Conservation (phyloP, 2,797 vertebrate species). For the Aythya fuligula region DNA sequence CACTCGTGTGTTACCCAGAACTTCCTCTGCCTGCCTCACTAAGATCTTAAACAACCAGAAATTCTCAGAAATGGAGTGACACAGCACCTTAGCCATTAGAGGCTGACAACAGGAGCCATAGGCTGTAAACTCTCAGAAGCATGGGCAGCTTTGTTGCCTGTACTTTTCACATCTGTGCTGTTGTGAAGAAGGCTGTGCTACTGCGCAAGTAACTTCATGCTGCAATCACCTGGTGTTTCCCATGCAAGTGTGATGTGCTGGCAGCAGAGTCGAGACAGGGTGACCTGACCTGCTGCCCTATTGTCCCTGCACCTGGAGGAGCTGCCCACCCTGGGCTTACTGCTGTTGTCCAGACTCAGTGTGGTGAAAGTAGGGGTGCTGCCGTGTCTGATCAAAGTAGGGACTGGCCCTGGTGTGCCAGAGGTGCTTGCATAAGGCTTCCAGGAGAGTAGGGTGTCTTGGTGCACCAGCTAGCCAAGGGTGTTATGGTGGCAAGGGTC, state of each 20-base stretch:
- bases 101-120: not conserved
- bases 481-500: not conserved
- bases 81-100: not conserved
- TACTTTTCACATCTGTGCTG: not conserved
- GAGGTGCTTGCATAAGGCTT: not conserved
- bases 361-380: not conserved
- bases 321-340: not conserved
- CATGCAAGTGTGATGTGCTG: fast-evolving
- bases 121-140: not conserved
- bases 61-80: slow-evolving; percentile 1
- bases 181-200: not conserved
- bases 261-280: no score
- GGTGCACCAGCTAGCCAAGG: not conserved
- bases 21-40: not conserved
- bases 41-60: not conserved
- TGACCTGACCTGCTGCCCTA: not conserved
- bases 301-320: not conserved
- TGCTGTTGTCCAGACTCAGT: not conserved
- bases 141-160: not conserved
- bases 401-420: not conserved
- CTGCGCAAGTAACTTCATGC: fast-evolving
- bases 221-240: fast-evolving
- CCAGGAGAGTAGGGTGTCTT: not conserved
- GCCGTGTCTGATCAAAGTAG: not conserved
- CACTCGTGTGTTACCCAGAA: not conserved